Base-by-base conservation (phyloP, 2,113 vertebrate species). In the Brevimyrus niger region DNA sequence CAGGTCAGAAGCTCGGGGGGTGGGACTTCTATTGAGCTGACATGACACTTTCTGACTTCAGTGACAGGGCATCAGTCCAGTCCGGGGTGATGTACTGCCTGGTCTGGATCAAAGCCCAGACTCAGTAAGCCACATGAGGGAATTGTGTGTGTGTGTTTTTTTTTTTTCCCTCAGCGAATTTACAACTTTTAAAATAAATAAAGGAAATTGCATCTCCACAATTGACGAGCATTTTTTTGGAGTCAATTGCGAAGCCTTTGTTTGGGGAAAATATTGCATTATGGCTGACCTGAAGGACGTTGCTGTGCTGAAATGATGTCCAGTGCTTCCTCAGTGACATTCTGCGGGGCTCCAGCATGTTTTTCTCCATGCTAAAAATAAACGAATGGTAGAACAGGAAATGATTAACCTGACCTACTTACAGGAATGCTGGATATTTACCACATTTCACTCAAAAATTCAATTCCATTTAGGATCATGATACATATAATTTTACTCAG, bases 371-470 rank as follows among this genome's bases (percentile, higher is more conserved):
- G 48, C 85, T 53, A 50, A 87, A 31, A 17, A 87, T 53, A 53
- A 53, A 21, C 85, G 27, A 87, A 87, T 53, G 85, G 47, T 23
- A 27, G 47, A 21, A 48, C 48, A 31, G 48, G 85, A 87, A 51
- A 53, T 53, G 85, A 87, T 87, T 53, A 87, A 87, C 85, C 50
- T 87, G 85, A 87, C 85, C 85, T 87, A 87, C 85, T 87, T 87
- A 87, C 27, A 87, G 85, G 48, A 53, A 87, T 87, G 47, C 31
- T 87, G 50, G 85, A 51, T 53, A 35, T 87, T 87, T 53, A 87
- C 50, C 85, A 55, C 50, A 87, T 23, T 31, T 51, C 50, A 38
- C 85, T 53, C 85, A 87, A 55, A 87, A 53, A 87, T 53, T 86
- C 83, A 80, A 80, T 80, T 80, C 73, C 21, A 13, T 47, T 53